Evolutionary conservation across 2,113 vertebrate species (phyloP), one percentile per base, ranked within the genome.

Genomic region (Passer montanus): DNA sequence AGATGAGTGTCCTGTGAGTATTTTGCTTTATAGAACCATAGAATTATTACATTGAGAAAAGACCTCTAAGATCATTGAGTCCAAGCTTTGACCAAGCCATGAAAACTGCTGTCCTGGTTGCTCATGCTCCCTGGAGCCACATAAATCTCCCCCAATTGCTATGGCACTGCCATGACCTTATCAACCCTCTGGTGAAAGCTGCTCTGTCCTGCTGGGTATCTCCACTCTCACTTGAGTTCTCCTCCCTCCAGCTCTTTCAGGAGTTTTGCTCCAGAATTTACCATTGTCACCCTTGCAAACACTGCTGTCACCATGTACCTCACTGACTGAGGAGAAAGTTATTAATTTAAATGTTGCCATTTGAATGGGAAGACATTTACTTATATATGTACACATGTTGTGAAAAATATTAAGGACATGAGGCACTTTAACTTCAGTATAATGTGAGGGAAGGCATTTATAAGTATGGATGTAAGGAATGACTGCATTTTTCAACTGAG

Each of bases 271-370:
- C 46, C 53, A 35, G 41, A 23, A 41, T 1, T 55, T 62, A 41
- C 9, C 11, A 3, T 6, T 55, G 41, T 15, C 14, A 55, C 19
- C 13, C 4, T 11, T 47, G 16, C 47, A 58, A 55, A 37, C 10
- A 7, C 53, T 75, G n/a, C 33, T 60, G 19, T 46, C 1, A 0
- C 23, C 9, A 0, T 12, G 28, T n/a, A 30, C 46, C 11, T 75
- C 78, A 53, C 24, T n/a, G 39, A 24, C 28, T n/a, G 69, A 93
- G 74, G 8, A 78, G 30, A 56, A 89, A 72, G 35, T 44, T 78
- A 15, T 6, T 60, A 47, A 26, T 89, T 82, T 74, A 72, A 68
- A 79, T 49, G 21, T 41, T 89, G 44, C 13, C 15, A n/a, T 84
- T 84, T 78, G 72, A 56, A 10, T 66, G 7, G 7, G 5, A 72